These are phyloP conservation scores for Dolichopus griseipennis DNA, from an alignment of 2,888 invertebrate species.

Conservation along the genomic window DNA sequence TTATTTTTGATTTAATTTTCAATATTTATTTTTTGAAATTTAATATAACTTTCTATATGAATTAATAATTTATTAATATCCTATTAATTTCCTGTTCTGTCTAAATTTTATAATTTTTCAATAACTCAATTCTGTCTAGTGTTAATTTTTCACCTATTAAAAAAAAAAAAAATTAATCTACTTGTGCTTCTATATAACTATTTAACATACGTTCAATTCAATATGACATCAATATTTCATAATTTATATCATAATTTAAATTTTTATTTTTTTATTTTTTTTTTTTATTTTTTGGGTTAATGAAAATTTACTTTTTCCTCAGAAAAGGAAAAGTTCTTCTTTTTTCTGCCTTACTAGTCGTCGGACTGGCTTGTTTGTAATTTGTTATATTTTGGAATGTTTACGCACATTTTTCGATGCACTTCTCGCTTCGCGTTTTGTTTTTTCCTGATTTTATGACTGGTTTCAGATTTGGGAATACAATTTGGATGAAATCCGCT, in stretches of 20 bases:
- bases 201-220: neutral
- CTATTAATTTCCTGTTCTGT: no score
- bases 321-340: neutral
- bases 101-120: no score
- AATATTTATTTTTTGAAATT: no score
- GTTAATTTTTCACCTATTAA: no score
- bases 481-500: neutral
- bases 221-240: neutral
- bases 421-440: neutral
- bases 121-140: no score
- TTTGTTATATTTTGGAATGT: neutral
- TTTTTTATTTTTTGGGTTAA: neutral
- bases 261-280: neutral
- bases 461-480: neutral
- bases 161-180: no score
- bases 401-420: neutral
- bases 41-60: no score
- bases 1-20: no score
- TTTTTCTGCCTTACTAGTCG: neutral
- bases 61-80: no score
- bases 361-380: no score
- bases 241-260: neutral
- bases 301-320: constrained; percentile 1
- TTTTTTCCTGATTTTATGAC: neutral
- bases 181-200: neutral